A percentile compares a stretch with the other conserved stretches of the same genome.
These are phyloP conservation scores for Dryoscopus gambensis DNA, from an alignment of 2,113 vertebrate genomes.

Conservation along the genomic window DNA sequence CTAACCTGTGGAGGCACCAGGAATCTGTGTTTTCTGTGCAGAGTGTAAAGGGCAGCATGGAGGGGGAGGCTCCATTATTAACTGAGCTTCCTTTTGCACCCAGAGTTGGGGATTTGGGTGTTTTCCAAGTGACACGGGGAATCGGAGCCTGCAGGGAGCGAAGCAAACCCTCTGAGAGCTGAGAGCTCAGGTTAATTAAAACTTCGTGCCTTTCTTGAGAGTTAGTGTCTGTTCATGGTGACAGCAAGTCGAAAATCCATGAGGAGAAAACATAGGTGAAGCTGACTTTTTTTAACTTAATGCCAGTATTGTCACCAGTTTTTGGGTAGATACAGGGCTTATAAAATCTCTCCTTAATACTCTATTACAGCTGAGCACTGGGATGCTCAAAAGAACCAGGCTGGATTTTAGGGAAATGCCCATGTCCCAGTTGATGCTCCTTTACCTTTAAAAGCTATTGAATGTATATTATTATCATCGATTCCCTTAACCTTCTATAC, in stretches of 20 bases:
- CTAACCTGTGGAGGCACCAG: neutral
- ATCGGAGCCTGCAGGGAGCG: neutral
- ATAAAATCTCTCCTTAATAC: neutral
- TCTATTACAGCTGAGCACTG: neutral
- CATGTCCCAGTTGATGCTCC: neutral
- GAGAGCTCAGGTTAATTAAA: constrained; percentile 19
- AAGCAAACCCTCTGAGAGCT: neutral
- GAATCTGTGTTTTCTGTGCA: neutral
- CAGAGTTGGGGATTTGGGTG: neutral
- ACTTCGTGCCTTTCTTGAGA: neutral
- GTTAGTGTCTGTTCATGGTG: neutral
- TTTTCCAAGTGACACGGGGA: neutral
- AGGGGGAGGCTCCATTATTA: neutral
- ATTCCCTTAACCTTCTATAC: neutral
- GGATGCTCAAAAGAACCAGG: neutral
- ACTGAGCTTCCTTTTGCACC: neutral
- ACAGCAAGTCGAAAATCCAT: neutral
- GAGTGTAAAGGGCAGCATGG: neutral
- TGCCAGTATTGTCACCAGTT: neutral
- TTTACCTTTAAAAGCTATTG: neutral
- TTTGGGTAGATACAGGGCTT: neutral
- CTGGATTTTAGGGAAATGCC: neutral
- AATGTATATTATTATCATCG: neutral
- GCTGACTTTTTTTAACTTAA: neutral
- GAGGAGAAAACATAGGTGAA: neutral